phyloP scores from a whole-genome alignment of 2,113 vertebrate species.

The Nothobranchius furzeri region DNA sequence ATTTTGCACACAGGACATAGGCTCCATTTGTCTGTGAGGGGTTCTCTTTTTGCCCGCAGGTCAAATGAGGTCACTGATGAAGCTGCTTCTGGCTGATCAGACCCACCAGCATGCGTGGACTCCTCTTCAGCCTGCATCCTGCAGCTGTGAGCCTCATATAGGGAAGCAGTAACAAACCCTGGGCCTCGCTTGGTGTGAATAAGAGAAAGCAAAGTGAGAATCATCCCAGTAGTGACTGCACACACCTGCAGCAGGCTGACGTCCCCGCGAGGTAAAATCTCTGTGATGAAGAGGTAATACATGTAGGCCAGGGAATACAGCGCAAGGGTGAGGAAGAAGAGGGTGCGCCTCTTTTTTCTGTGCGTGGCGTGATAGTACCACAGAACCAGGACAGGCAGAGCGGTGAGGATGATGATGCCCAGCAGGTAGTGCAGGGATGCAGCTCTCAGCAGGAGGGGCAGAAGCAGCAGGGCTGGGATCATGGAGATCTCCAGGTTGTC shows the following conservation, averaged over 20 bases:
- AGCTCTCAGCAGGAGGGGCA: slow-evolving; percentile 86
- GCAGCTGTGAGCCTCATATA: slow-evolving; percentile 31
- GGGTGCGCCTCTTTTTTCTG: slow-evolving; percentile 86
- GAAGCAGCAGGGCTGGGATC: slow-evolving; percentile 86
- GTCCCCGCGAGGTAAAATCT: slow-evolving; percentile 86
- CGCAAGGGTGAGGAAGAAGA: slow-evolving; percentile 92
- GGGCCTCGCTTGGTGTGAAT: slow-evolving; percentile 88
- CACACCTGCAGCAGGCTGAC: slow-evolving; percentile 79
- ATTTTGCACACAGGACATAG: slow-evolving; percentile 84
- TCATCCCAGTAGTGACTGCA: slow-evolving; percentile 81
- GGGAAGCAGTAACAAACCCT: slow-evolving; percentile 80
- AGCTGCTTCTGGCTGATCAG: slow-evolving; percentile 30
- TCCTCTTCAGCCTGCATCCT: slow-evolving; percentile 32
- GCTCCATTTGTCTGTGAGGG: slow-evolving; percentile 25
- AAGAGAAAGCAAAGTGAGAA: slow-evolving; percentile 84
- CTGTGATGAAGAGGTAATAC: slow-evolving; percentile 92
- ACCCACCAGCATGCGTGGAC: slow-evolving; percentile 52
- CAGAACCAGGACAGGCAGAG: slow-evolving; percentile 86
- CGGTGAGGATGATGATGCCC: slow-evolving; percentile 81
- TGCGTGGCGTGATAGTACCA: slow-evolving; percentile 98
- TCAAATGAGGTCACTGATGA: slow-evolving; percentile 11
- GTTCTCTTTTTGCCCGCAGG: slow-evolving; percentile 6
- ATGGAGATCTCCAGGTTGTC: slow-evolving; percentile 88
- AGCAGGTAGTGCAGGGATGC: slow-evolving; percentile 91
- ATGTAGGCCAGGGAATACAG: slow-evolving; percentile 94